phyloP scores from a whole-genome alignment of 35 echinoderm and acorn worm species.

The Ophiothrix spiculata region DNA sequence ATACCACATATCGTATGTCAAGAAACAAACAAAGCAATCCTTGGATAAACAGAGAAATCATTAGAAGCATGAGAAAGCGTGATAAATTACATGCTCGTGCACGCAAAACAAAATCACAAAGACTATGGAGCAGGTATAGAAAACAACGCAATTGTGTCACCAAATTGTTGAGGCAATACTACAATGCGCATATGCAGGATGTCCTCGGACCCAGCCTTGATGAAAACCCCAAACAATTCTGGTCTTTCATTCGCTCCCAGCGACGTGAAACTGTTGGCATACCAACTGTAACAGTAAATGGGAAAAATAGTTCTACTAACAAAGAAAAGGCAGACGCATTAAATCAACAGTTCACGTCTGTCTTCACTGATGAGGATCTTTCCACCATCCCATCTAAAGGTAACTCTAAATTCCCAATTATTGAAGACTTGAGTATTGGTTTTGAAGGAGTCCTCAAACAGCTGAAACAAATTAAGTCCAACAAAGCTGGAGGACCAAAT shows the following conservation, averaged over 20 bases:
- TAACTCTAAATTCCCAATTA: neutral
- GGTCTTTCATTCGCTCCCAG: neutral
- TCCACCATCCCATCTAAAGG: slow-evolving; percentile 10
- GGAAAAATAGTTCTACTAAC: neutral
- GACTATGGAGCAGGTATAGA: slow-evolving; percentile 5
- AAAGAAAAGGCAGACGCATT: slow-evolving; percentile 24
- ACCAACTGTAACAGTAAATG: neutral
- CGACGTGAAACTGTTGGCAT: slow-evolving; percentile 12
- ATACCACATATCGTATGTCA: no score
- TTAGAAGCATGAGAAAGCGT: slow-evolving; percentile 9
- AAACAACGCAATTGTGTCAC: slow-evolving; percentile 32
- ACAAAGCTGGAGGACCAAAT: slow-evolving; percentile 33
- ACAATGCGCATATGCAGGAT: slow-evolving; percentile 22
- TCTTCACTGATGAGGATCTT: slow-evolving; percentile 32
- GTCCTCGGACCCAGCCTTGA: slow-evolving; percentile 30
- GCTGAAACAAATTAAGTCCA: slow-evolving; percentile 20
- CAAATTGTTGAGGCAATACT: neutral
- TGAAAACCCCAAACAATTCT: slow-evolving; percentile 39
- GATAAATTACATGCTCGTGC: neutral
- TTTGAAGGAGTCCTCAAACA: slow-evolving; percentile 19
- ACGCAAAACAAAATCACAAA: neutral
- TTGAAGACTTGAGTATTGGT: slow-evolving; percentile 5
- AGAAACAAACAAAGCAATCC: neutral
- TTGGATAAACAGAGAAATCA: slow-evolving; percentile 15
- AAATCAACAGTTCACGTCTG: slow-evolving; percentile 26